Evolutionary conservation across 2,113 vertebrate species (phyloP).

Genomic region (Peucedramus taeniatus): DNA sequence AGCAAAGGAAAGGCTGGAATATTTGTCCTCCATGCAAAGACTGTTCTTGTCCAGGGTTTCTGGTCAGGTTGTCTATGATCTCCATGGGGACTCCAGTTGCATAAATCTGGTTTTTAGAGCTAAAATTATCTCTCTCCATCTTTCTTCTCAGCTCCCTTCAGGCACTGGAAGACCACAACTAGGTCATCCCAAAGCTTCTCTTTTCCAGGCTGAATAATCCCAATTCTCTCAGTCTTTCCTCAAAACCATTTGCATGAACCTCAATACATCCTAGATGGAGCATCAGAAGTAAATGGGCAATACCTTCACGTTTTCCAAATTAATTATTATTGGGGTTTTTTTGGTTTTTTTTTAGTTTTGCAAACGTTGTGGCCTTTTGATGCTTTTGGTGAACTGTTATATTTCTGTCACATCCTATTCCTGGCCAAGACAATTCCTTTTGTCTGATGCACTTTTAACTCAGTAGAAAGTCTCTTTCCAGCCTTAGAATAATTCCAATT

Average conservation of each 20-base stretch:
- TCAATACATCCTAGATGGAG: not conserved
- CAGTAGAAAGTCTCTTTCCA: not conserved
- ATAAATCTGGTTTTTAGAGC: not conserved
- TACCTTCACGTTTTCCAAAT: not conserved
- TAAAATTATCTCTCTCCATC: not conserved
- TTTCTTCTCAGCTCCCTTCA: not conserved
- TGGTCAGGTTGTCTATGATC: not conserved
- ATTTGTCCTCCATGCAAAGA: not conserved
- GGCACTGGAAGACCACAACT: not conserved
- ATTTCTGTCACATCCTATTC: not conserved
- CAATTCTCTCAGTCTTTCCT: not conserved
- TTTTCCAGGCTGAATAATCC: not conserved
- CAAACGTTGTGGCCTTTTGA: fast-evolving
- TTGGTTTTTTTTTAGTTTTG: not conserved
- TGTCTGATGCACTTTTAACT: not conserved
- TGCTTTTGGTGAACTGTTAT: not conserved
- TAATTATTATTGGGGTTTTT: not conserved
- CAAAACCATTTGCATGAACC: not conserved
- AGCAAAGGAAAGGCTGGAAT: not conserved
- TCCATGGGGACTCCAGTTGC: not conserved
- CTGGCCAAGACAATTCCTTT: not conserved
- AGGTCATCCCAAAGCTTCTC: not conserved
- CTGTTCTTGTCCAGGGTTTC: not conserved
- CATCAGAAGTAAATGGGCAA: not conserved
- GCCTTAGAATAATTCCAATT: not conserved